Conservation (phyloP, 2,113 vertebrate genomes). For the Jacana jacana region DNA sequence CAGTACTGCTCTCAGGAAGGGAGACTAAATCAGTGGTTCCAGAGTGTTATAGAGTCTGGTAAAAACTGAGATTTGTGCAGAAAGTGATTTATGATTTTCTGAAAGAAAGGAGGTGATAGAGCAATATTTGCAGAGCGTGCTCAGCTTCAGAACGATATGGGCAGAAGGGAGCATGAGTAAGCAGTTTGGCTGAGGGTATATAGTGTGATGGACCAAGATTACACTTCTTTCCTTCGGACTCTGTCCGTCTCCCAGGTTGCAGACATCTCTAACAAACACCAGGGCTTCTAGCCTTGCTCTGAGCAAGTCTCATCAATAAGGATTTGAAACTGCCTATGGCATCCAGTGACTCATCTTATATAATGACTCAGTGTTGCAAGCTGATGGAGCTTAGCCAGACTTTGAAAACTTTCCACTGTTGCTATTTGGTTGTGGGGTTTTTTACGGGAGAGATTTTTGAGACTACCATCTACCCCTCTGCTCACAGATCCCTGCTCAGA, state of each 20-base stretch:
- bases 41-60: neutral
- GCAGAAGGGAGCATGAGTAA: neutral
- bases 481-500: neutral
- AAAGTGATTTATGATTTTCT: neutral
- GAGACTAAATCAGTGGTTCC: neutral
- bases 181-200: neutral
- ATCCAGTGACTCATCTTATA: neutral
- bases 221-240: neutral
- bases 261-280: neutral
- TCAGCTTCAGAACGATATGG: neutral
- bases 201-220: neutral
- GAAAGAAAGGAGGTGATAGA: neutral
- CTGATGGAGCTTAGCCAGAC: neutral
- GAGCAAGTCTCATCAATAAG: neutral
- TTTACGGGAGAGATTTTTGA: neutral
- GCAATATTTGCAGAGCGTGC: neutral
- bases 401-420: neutral
- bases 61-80: neutral
- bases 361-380: conserved; percentile 6
- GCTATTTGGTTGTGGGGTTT: neutral
- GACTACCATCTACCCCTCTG: neutral
- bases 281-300: neutral
- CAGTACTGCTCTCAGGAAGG: neutral
- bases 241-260: neutral
- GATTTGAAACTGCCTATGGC: neutral